Evolutionary conservation across 2,113 vertebrate genomes (phyloP).

Genomic region (Calonectris borealis): DNA sequence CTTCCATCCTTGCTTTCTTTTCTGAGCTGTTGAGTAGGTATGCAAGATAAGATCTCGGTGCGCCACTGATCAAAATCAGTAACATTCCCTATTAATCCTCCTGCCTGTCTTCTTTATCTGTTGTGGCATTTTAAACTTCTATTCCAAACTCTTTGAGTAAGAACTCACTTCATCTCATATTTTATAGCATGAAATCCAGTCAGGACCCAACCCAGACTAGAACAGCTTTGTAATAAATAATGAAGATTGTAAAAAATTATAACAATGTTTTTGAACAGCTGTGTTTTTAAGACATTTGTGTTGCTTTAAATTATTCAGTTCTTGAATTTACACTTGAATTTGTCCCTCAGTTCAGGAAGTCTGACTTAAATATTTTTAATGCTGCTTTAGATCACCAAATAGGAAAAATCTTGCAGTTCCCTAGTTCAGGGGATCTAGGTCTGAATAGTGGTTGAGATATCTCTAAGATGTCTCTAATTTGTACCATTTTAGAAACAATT

Average conservation of each 20-base stretch:
- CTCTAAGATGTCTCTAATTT: neutral
- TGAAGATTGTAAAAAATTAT: neutral
- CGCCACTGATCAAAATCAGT: neutral
- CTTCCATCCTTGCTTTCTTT: neutral
- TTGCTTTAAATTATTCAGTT: neutral
- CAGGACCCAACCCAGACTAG: neutral
- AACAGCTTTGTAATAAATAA: neutral
- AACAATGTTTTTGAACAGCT: neutral
- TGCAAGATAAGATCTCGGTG: neutral
- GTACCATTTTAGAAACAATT: neutral
- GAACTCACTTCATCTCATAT: neutral
- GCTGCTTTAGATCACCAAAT: neutral
- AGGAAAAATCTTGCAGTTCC: neutral
- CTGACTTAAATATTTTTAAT: neutral
- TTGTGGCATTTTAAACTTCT: neutral
- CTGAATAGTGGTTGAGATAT: neutral
- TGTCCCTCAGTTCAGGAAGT: neutral
- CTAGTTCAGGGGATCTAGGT: neutral
- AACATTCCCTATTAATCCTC: neutral
- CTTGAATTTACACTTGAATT: neutral
- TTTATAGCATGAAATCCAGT: neutral
- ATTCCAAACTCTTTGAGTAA: neutral
- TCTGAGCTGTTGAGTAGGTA: neutral
- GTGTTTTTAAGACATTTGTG: neutral
- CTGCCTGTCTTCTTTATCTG: neutral